Evolutionary conservation across 1,140 invertebrate species (phyloP), one percentile per base, ranked within the genome.

Genomic region (Thaumetopoea pityocampa): DNA sequence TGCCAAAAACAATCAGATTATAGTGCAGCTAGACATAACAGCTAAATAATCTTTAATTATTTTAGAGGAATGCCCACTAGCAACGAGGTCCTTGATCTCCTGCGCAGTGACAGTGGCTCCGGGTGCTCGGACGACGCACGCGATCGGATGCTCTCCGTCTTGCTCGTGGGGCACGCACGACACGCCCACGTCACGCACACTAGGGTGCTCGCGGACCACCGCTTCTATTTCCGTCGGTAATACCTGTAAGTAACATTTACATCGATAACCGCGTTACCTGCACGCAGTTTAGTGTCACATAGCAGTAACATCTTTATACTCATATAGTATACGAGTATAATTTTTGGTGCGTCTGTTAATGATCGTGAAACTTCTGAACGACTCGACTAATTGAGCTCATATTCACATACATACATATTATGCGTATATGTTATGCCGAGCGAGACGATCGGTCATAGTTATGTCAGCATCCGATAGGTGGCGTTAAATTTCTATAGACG

Each of bases 181-280:
- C 2, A 97, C 94, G 4, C 90, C 93, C 0, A 90, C 93, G 52
- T 96, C 94, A 10, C 71, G 52, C 1, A 96, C 86, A 15, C 47
- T 61, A 0, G 51, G 45, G 35, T 62, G 62, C 5, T 28, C 40
- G 1, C 91, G 82, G 15, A 97, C 74, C 6, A 96, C 40, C 9
- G 88, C 90, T 82, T 97, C 95, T 15, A 97, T 52, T 68, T 96
- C 94, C 0, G 92, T 90, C 4, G 95, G 95, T 3, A 93, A 85
- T 7, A 97, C 93, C 91, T 95, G 82, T 45, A 79, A 85, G 3
- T 22, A 8, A 26, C 4, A 46, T 16, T 14, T 26, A 27, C 5
- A 22, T 16, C 32, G 5, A 41, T 14, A 1, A 19, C 5, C 7
- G 12, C 1, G 8, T 3, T 33, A 6, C 7, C 2, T 20, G 20